These are phyloP conservation scores for Gymnobelideus leadbeateri DNA, from an alignment of 2,113 vertebrate species.

Conservation along the genomic window DNA sequence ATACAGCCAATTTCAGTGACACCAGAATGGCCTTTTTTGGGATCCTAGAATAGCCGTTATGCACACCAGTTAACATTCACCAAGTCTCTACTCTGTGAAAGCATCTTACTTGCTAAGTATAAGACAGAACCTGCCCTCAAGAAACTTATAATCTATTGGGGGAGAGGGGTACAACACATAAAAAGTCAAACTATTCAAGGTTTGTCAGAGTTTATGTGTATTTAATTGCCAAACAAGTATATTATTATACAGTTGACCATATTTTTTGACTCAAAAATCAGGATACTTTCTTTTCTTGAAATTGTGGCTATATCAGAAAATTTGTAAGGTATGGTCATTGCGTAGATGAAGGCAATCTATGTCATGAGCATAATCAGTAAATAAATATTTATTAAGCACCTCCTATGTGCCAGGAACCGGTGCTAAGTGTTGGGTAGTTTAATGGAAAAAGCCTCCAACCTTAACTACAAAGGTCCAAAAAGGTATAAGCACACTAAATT, in stretches of 20 bases:
- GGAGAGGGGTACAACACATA: background rate
- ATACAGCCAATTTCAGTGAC: background rate
- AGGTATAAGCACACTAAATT: background rate
- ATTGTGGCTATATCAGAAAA: background rate
- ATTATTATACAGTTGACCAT: background rate
- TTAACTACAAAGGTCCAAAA: background rate
- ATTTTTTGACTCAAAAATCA: background rate
- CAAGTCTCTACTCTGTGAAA: background rate
- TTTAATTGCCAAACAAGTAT: background rate
- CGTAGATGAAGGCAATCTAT: background rate
- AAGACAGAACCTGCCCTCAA: constrained; percentile 55
- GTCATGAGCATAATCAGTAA: background rate
- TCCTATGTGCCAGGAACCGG: too few relatives aligned
- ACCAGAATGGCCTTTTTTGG: background rate
- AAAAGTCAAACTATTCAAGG: too few relatives aligned
- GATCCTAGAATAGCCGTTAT: background rate
- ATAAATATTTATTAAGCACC: too few relatives aligned
- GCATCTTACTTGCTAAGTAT: background rate
- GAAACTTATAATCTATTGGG: constrained; percentile 21
- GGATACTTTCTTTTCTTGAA: background rate
- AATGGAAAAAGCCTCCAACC: background rate
- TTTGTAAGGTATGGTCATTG: background rate
- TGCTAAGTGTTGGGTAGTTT: background rate
- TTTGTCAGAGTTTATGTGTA: background rate
- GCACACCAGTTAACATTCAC: background rate